Conservation (phyloP, 1,140 invertebrate genomes). For the Pinna nobilis region DNA sequence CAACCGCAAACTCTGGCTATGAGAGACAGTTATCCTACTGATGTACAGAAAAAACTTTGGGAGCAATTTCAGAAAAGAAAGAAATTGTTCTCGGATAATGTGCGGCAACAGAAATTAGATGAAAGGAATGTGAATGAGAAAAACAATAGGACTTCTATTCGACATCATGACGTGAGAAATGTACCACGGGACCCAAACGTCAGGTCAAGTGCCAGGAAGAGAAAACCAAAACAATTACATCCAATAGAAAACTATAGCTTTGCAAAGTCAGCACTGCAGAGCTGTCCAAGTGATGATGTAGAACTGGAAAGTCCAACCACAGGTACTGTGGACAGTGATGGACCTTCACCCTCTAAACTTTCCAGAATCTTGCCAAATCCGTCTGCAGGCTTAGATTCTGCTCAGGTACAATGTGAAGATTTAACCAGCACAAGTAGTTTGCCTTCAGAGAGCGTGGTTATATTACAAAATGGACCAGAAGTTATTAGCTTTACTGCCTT, state of each 20-base stretch:
- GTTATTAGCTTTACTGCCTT: slow-evolving; percentile 49
- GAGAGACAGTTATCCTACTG: slow-evolving; percentile 50
- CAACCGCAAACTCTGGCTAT: slow-evolving; percentile 54
- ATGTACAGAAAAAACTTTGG: slow-evolving; percentile 60
- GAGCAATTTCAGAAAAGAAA: slow-evolving; percentile 58
- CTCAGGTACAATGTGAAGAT: background rate
- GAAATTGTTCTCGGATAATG: slow-evolving; percentile 33
- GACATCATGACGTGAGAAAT: slow-evolving; percentile 4
- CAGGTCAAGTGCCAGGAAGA: slow-evolving; percentile 61
- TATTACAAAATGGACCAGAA: slow-evolving; percentile 48
- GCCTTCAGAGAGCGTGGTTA: slow-evolving; percentile 43
- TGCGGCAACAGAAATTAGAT: background rate
- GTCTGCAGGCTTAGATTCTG: no score
- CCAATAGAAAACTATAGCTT: slow-evolving; percentile 69
- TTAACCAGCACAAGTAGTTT: background rate
- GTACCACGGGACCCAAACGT: slow-evolving; percentile 29
- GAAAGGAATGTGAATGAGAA: background rate
- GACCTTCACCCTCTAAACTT: slow-evolving; percentile 8
- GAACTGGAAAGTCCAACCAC: slow-evolving; percentile 1
- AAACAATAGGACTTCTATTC: slow-evolving; percentile 27
- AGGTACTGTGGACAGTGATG: slow-evolving; percentile 6
- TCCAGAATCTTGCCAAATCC: background rate
- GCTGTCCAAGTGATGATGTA: background rate
- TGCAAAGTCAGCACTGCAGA: slow-evolving; percentile 12
- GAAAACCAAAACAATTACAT: slow-evolving; percentile 70